phyloP scores from a whole-genome alignment of 2,113 vertebrate species.

The Connochaetes taurinus region DNA sequence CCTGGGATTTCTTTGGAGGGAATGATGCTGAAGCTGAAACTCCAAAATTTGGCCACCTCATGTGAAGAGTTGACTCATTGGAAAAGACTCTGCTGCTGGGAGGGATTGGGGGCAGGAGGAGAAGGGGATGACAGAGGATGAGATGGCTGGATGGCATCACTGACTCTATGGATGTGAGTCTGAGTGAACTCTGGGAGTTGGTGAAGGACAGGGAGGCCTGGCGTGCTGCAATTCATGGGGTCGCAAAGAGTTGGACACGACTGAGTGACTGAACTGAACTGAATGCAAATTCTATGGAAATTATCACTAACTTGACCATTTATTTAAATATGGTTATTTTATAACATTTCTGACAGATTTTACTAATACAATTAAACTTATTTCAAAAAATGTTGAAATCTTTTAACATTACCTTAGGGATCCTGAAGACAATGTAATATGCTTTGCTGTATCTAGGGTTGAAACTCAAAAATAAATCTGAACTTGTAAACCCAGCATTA shows the following conservation, averaged over 20 bases:
- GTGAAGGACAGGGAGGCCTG: no score
- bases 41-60: no score
- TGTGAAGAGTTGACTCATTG: no score
- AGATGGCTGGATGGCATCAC: no score
- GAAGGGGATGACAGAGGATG: no score
- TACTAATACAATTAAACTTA: neutral
- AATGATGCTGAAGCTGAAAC: no score
- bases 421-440: neutral
- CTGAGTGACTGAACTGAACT: no score
- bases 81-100: no score
- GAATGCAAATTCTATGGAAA: neutral
- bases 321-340: neutral
- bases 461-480: neutral
- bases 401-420: neutral
- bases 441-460: neutral
- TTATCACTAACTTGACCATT: neutral
- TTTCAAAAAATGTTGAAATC: neutral
- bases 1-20: no score
- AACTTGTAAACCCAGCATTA: neutral
- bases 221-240: rapidly evolving
- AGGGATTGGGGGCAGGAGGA: no score
- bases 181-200: no score
- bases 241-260: rapidly evolving
- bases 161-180: no score
- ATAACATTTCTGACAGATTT: conserved; percentile 20